Percentiles rank a stretch among this genome's conserved stretches.
phyloP scores from a whole-genome alignment of 2,888 invertebrate species.

The Aricia artaxerxes region DNA sequence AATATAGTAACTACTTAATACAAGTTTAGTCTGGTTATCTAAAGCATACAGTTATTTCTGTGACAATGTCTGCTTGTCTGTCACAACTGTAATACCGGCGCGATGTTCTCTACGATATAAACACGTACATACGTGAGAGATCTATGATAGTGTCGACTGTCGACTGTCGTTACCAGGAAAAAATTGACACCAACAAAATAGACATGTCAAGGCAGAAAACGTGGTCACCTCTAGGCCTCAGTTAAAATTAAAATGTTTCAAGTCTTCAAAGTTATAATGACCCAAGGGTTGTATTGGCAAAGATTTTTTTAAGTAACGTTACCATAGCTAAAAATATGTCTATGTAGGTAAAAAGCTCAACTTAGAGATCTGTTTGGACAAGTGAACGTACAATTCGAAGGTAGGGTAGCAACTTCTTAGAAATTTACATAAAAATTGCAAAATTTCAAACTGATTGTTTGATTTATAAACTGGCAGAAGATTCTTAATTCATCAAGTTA shows the following conservation, averaged over 20 bases:
- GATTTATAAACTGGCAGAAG: slow-evolving; percentile 46
- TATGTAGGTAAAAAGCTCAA: too few species aligned
- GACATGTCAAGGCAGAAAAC: neutral
- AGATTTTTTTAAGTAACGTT: too few species aligned
- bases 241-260: too few species aligned
- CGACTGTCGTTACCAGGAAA: neutral
- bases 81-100: neutral
- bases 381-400: neutral
- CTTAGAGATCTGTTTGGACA: too few species aligned
- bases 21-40: neutral
- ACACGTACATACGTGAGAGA: neutral
- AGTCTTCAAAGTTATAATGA: too few species aligned
- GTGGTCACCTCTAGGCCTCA: neutral
- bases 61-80: neutral
- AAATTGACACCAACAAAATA: neutral
- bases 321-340: too few species aligned
- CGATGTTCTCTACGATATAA: neutral
- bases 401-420: neutral
- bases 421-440: neutral
- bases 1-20: too few species aligned
- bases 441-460: neutral
- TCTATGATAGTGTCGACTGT: neutral
- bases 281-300: too few species aligned
- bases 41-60: neutral
- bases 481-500: slow-evolving; percentile 33